Evolutionary conservation across 2,113 vertebrate genomes (phyloP).

Genomic region (Tetraodon nigroviridis): DNA sequence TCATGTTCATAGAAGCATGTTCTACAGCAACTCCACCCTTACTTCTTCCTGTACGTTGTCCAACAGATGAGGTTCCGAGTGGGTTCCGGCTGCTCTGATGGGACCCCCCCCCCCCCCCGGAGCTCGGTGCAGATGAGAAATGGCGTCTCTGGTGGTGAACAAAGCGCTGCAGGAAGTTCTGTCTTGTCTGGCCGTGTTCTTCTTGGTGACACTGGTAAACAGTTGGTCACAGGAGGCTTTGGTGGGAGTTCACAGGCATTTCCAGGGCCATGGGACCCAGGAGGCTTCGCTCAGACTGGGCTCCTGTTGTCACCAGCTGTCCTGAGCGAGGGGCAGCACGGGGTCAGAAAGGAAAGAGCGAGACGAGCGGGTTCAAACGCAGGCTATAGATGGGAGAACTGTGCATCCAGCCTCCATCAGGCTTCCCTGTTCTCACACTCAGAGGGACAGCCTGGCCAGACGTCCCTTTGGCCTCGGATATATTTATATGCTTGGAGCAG

Average conservation of each 20-base stretch:
- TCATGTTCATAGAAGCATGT: not conserved
- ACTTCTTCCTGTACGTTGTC: slow-evolving; percentile 3
- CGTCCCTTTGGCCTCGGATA: slow-evolving; percentile 65
- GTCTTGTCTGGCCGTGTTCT: slow-evolving; percentile 15
- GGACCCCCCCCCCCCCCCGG: no score
- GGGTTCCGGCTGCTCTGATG: slow-evolving; percentile 52
- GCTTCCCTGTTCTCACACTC: slow-evolving; percentile 42
- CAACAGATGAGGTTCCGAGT: slow-evolving; percentile 55
- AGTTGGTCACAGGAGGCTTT: slow-evolving; percentile 19
- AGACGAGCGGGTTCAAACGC: slow-evolving; percentile 47
- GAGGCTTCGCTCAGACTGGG: slow-evolving; percentile 39
- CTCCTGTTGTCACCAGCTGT: slow-evolving; percentile 72
- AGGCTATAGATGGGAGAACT: slow-evolving; percentile 37
- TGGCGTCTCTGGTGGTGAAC: slow-evolving; percentile 26
- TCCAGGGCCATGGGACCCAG: slow-evolving; percentile 56
- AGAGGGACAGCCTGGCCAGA: slow-evolving; percentile 61
- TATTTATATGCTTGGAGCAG: slow-evolving; percentile 67
- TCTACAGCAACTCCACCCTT: slow-evolving; percentile 20
- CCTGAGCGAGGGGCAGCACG: slow-evolving; percentile 46
- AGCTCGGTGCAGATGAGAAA: slow-evolving; percentile 48
- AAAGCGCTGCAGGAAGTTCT: slow-evolving; percentile 21
- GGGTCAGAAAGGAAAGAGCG: slow-evolving; percentile 60
- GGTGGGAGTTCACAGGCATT: slow-evolving; percentile 62
- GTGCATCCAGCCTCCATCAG: not conserved
- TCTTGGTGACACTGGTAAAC: slow-evolving; percentile 43